Evolutionary conservation across 2,113 vertebrate genomes (phyloP), one percentile per base, ranked within the genome.

Genomic region (Tyrannus savana): DNA sequence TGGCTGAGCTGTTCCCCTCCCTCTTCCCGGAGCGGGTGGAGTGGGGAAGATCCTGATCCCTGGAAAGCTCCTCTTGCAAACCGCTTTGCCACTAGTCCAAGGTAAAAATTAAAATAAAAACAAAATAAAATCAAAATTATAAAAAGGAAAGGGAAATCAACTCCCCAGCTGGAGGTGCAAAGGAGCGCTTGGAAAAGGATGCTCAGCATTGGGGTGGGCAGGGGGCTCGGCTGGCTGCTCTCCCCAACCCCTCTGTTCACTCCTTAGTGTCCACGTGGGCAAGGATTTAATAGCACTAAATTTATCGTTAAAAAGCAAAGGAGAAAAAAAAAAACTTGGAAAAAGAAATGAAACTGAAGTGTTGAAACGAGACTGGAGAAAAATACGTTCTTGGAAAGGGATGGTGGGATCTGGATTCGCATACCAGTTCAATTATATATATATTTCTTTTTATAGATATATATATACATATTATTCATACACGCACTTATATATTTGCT

Each of bases 291-390:
- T 19, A 66, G 67, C 88, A 47, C 37, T 9, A 87, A 41, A n/a
- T 76, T 73, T 79, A 84, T 75, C 58, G 71, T 62, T 52, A n/a
- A 90, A 95, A 76, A 68, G 30, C 0, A 2, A 81, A 68, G 7
- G 1, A 3, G 4, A 7, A 46, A 37, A 30, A n/a, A 25, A n/a
- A 25, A 4, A 12, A 6, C 31, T 47, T 35, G 42, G 12, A 10
- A 79, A 90, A 47, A 93, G 37, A 93, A 89, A 56, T 4, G 14
- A 56, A 85, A 46, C 49, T 27, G 23, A 92, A 87, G 86, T 72
- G 86, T 75, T 95, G 93, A 95, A 96, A 95, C 8, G 19, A 92
- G 60, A 30, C 73, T 68, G 89, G 76, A 91, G 92, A 49, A 95
- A 93, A 95, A 87, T 8, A 44, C 1, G 0, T 55, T 60, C 42